Evolutionary conservation across 2,888 invertebrate genomes (phyloP).

Genomic region (Heteropelma amictum): DNA sequence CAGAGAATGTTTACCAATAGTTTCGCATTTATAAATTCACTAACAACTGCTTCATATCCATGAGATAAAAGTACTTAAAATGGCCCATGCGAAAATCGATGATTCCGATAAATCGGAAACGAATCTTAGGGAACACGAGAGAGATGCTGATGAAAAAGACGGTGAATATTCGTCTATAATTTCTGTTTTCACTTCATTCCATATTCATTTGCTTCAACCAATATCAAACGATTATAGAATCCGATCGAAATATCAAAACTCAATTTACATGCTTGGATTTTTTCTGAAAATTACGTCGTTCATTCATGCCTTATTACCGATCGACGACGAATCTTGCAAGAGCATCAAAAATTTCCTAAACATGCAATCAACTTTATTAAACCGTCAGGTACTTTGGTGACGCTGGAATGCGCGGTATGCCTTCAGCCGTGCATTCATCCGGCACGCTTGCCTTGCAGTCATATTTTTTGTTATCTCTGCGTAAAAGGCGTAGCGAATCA

Average conservation of each 20-base stretch:
- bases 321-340: neutral
- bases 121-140: slow-evolving; percentile 63
- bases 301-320: neutral
- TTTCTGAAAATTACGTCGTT: too few species aligned
- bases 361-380: neutral
- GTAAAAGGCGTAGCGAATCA: slow-evolving; percentile 95
- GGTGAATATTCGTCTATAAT: slow-evolving; percentile 60
- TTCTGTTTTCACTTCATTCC: neutral
- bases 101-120: slow-evolving; percentile 57
- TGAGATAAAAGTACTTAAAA: slow-evolving; percentile 19
- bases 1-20: slow-evolving; percentile 39
- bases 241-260: too few species aligned
- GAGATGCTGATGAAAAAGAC: slow-evolving; percentile 66
- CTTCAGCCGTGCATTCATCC: slow-evolving; percentile 94
- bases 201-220: neutral
- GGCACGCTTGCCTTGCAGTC: slow-evolving; percentile 95
- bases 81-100: slow-evolving; percentile 67
- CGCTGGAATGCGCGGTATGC: slow-evolving; percentile 93
- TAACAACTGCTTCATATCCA: neutral
- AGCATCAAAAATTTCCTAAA: neutral
- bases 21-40: slow-evolving; percentile 35
- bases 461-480: slow-evolving; percentile 97
- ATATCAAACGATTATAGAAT: neutral
- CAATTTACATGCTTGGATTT: too few species aligned
- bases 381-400: slow-evolving; percentile 62